Evolutionary conservation across 2,113 vertebrate species (phyloP).

Genomic region (Chaetops frenatus): DNA sequence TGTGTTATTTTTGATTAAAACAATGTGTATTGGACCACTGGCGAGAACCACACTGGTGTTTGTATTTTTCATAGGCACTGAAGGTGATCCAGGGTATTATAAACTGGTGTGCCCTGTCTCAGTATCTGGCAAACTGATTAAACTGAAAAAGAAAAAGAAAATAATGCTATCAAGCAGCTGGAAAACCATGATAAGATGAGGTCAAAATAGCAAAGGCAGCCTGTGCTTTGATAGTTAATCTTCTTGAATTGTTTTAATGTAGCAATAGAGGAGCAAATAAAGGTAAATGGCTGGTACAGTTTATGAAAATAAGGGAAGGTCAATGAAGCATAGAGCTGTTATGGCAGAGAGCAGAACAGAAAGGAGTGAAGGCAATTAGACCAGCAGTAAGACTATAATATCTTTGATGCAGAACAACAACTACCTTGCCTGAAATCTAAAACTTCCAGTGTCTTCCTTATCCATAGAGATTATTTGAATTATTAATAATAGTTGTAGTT

Average conservation of each 20-base stretch:
- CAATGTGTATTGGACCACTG: neutral
- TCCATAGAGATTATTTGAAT: neutral
- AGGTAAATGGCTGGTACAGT: constrained; percentile 6
- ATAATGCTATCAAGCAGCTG: neutral
- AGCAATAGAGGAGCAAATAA: constrained; percentile 2
- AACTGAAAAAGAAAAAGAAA: neutral
- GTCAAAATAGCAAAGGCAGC: constrained; percentile 14
- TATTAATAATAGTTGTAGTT: neutral
- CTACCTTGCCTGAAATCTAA: neutral
- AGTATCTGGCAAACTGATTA: neutral
- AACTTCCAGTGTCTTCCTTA: neutral
- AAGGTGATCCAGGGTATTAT: neutral
- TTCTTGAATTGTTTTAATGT: constrained; percentile 15
- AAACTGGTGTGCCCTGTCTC: neutral
- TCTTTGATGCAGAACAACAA: neutral
- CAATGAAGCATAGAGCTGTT: constrained; percentile 28
- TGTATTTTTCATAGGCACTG: neutral
- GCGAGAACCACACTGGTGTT: neutral
- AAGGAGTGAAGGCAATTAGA: constrained; percentile 20
- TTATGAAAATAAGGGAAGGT: constrained; percentile 51
- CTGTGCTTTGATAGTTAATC: constrained; percentile 16
- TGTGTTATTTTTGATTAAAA: neutral
- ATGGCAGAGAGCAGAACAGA: neutral
- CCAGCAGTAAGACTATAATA: neutral
- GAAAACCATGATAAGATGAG: neutral